Percentiles rank a stretch among this genome's conserved stretches.
Conservation (phyloP, 1,140 invertebrate species). For the Sesamia nonagrioides region DNA sequence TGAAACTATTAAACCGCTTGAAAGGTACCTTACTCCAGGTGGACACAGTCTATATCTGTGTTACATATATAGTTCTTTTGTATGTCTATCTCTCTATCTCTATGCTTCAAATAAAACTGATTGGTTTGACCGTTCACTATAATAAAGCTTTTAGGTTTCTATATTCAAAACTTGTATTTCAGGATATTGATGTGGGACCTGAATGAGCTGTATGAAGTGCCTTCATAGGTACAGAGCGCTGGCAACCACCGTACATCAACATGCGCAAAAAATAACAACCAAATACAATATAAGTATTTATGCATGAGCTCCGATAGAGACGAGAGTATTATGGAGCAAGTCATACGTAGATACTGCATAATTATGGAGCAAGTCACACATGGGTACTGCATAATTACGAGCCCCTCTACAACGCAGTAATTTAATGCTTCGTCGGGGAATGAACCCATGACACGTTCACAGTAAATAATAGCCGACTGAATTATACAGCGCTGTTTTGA, state of each 20-base stretch:
- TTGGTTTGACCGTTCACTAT: not conserved
- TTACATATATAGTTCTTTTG: too few species aligned
- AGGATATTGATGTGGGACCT: too few species aligned
- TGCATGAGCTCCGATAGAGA: not conserved
- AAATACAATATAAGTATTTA: not conserved
- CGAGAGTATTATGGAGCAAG: not conserved
- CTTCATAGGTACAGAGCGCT: too few species aligned
- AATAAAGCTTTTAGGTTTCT: not conserved
- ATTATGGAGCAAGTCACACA: not conserved
- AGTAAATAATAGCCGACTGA: not conserved
- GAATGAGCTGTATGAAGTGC: too few species aligned
- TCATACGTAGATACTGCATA: not conserved
- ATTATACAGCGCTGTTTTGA: not conserved
- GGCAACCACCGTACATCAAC: too few species aligned
- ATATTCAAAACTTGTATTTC: too few species aligned
- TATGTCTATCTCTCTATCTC: too few species aligned
- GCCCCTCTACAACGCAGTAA: not conserved
- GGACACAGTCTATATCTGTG: too few species aligned
- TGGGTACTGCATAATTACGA: not conserved
- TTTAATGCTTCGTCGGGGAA: not conserved
- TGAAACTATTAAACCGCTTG: too few species aligned
- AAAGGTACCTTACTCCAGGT: too few species aligned
- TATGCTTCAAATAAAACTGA: not conserved
- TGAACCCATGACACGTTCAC: conserved; percentile 4
- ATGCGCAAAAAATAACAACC: too few species aligned